Evolutionary conservation across 2,797 vertebrate species (phyloP).

Genomic region (Craterocephalus amniculus): DNA sequence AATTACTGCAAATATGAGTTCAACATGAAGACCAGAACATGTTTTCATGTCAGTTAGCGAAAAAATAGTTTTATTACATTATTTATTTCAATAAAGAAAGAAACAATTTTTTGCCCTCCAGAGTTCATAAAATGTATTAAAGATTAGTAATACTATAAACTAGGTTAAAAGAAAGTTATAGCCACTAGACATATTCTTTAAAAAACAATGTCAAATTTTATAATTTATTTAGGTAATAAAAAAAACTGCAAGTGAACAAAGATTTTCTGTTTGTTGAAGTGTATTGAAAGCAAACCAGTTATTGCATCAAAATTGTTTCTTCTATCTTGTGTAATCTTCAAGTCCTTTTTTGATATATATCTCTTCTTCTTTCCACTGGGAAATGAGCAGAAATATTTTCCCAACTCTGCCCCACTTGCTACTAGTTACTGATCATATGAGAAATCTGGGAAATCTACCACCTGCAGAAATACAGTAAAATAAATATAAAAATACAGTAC

Average conservation of each 20-base stretch:
- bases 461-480: no score
- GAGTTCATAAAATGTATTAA: no score
- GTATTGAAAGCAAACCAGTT: not conserved
- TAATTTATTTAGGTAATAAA: not conserved
- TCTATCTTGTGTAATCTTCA: not conserved
- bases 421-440: slow-evolving; percentile 3
- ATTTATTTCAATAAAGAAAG: no score
- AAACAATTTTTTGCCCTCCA: no score
- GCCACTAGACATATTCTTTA: no score
- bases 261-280: not conserved
- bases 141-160: no score
- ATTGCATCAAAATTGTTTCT: not conserved
- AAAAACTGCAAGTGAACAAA: not conserved
- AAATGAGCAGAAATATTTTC: slow-evolving; percentile 2
- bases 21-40: no score
- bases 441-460: slow-evolving; percentile 1
- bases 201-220: not conserved
- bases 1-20: no score
- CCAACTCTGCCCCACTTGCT: not conserved
- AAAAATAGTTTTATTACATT: no score
- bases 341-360: not conserved
- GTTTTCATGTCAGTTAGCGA: no score
- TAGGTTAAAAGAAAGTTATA: no score
- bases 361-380: not conserved
- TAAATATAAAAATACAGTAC: no score